Percentiles rank a stretch among this genome's conserved stretches.
Evolutionary conservation across 2,113 vertebrate genomes (phyloP).

Genomic region (Callionymus lyra): DNA sequence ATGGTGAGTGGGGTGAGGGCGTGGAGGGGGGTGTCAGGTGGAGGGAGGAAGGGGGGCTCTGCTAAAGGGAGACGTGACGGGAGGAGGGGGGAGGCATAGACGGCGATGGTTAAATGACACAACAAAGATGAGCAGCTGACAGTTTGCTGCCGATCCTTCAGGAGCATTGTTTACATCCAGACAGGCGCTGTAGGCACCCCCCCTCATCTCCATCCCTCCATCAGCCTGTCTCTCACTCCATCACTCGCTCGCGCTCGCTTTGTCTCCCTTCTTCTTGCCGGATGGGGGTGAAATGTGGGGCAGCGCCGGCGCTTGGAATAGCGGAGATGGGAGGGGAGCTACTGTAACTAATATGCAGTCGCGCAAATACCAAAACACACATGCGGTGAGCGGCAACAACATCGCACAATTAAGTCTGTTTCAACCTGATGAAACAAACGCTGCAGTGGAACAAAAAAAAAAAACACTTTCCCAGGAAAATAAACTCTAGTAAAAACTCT

Average conservation of each 20-base stretch:
- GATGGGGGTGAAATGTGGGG: conserved; percentile 63
- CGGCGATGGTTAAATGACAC: conserved; percentile 91
- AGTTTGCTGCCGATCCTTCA: conserved; percentile 87
- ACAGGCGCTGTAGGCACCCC: conserved; percentile 76
- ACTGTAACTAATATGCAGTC: conserved; percentile 34
- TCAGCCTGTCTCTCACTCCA: conserved; percentile 53
- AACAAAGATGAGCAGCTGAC: conserved; percentile 98
- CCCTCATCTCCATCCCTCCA: conserved; percentile 61
- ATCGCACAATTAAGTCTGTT: conserved; percentile 27
- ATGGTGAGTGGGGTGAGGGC: conserved; percentile 65
- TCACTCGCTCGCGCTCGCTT: conserved; percentile 53
- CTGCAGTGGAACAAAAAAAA: conserved; percentile 5
- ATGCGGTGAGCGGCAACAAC: too few species aligned
- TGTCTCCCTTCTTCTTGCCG: conserved; percentile 58
- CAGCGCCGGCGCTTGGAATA: conserved; percentile 34
- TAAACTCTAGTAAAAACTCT: too few species aligned
- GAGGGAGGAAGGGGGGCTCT: conserved; percentile 59
- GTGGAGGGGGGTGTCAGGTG: conserved; percentile 60
- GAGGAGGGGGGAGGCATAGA: conserved; percentile 46
- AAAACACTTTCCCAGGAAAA: too few species aligned
- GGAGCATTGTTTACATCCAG: conserved; percentile 90
- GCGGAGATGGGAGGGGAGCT: conserved; percentile 14
- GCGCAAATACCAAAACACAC: conserved; percentile 12
- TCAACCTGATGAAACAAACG: conserved; percentile 34
- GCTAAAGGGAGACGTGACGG: conserved; percentile 63